A percentile compares a stretch with the other conserved stretches of the same genome.
Evolutionary conservation across 2,113 vertebrate genomes (phyloP).

Genomic region (Macrotis lagotis): DNA sequence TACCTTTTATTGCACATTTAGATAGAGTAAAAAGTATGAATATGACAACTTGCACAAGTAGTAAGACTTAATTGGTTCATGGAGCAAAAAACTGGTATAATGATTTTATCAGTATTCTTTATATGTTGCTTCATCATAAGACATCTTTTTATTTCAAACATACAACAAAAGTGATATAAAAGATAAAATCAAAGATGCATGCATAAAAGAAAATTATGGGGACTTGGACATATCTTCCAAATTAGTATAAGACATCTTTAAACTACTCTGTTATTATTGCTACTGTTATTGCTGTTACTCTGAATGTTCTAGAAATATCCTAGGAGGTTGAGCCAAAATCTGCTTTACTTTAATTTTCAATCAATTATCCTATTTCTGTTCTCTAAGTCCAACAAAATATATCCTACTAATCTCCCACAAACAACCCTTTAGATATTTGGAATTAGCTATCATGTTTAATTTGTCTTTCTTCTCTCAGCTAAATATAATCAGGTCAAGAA

Average conservation of each 20-base stretch:
- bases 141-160: neutral
- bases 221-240: neutral
- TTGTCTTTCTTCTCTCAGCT: neutral
- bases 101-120: neutral
- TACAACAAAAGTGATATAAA: neutral
- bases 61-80: neutral
- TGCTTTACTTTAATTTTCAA: neutral
- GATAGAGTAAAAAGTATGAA: neutral
- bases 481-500: neutral
- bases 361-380: neutral
- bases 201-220: neutral
- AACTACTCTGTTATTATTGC: no score
- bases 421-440: neutral
- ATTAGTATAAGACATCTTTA: neutral
- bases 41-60: neutral
- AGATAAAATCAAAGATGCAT: neutral
- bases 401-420: neutral
- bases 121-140: neutral
- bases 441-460: neutral
- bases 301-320: neutral
- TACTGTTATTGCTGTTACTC: no score
- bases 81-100: neutral
- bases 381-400: neutral
- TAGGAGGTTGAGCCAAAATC: neutral
- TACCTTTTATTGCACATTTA: neutral